Evolutionary conservation across 2,888 invertebrate species (phyloP), one percentile per base, ranked within the genome.

Genomic region (Acrobasis consociella): DNA sequence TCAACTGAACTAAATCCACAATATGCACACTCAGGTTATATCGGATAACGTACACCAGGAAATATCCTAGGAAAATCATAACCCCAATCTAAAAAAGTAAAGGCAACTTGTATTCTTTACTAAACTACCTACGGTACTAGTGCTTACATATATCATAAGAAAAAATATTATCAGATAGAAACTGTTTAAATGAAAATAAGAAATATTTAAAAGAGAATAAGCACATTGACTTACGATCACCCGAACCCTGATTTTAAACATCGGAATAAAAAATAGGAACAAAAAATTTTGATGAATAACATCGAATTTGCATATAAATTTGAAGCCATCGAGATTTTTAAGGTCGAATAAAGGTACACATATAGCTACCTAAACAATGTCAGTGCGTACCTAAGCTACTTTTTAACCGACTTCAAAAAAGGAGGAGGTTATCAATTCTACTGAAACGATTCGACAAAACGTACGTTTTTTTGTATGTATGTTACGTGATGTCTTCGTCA

Each of bases 21-120:
- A 91, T 87, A 64, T 92, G 91, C 3, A 91, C 91, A 69, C 91
- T 89, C n/a, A 92, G 67, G 63, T 89, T 89, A 69, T 90, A 86
- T 16, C 91, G 83, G 2, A 90, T 87, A 8, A 89, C 64, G 67
- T 88, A 90, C 55, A 84, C 79, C 73, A 74, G 91, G 80, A 86
- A 94, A 89, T 71, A 94, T 9, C 77, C 95, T 81, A 72, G 92
- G 93, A 82, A 95, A 75, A 79, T 95, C 87, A 88, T 95, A 81
- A 78, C 93, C 88, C 95, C 81, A 60, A 89, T 82, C 85, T 85
- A 73, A 39, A 80, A 81, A 66, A 2, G 11, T 3, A 46, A n/a
- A 3, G 11, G 1, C 8, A 8, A 31, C 31, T 3, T 31, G 31
- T 31, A 31, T 8, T 22, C 2, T 22, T 22, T 31, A 7, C 31